Percentiles rank a stretch among this genome's conserved stretches.
Conservation (phyloP, 2,888 invertebrate species). For the Emmelina monodactyla region DNA sequence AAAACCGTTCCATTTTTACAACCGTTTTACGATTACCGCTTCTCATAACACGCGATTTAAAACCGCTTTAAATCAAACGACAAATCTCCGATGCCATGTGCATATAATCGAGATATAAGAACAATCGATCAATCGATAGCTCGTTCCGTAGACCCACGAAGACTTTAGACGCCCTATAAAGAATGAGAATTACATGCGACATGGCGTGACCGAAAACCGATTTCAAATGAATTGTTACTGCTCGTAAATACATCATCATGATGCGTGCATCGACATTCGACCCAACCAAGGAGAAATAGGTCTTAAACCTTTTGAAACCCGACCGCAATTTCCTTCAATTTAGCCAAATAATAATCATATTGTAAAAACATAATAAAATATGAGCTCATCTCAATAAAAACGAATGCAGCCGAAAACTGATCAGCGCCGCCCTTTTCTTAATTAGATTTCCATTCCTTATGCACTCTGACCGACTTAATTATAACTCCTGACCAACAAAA, state of each 20-base stretch:
- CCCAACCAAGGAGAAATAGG: no score
- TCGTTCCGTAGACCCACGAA: constrained; percentile 39
- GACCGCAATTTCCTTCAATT: no score
- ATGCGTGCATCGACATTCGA: constrained; percentile 38
- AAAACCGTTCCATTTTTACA: neutral
- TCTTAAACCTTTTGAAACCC: constrained; percentile 1
- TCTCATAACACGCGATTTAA: constrained; percentile 20
- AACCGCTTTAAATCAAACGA: constrained; percentile 14
- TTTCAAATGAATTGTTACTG: constrained; percentile 51
- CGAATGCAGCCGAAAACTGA: constrained; percentile 35
- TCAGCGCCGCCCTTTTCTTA: constrained; percentile 51
- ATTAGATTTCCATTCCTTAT: constrained; percentile 60
- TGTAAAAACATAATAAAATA: no score
- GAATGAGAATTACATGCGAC: constrained; percentile 57
- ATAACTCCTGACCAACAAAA: constrained; percentile 58
- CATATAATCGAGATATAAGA: constrained; percentile 21
- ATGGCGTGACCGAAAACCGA: constrained; percentile 62
- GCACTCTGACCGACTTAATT: constrained; percentile 66
- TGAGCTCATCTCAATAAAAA: constrained; percentile 22
- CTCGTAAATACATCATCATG: constrained; percentile 56
- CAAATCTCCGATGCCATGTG: constrained; percentile 30
- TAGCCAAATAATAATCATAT: no score
- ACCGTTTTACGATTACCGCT: constrained; percentile 16
- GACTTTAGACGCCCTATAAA: constrained; percentile 45
- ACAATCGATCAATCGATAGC: constrained; percentile 25